Evolutionary conservation across 2,888 invertebrate species (phyloP).

Genomic region (Nemapogon koenigi): DNA sequence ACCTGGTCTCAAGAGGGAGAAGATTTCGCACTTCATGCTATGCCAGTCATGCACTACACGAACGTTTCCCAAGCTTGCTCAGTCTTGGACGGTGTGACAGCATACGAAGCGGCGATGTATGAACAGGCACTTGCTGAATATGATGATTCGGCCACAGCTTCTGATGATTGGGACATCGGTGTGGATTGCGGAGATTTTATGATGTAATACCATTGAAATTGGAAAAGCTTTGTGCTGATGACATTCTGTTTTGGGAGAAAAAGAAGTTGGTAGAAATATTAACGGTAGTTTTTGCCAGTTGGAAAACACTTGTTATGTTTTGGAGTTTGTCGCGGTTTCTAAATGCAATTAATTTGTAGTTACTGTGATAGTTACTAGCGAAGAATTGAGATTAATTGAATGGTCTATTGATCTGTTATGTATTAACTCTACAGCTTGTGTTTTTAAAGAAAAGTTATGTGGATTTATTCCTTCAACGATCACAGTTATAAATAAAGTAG

Average conservation of each 20-base stretch:
- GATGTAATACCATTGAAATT: constrained; percentile 42
- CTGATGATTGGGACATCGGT: constrained; percentile 73
- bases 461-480: no score
- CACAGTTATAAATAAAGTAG: no score
- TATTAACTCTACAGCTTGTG: no score
- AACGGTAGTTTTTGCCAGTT: no score
- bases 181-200: constrained; percentile 77
- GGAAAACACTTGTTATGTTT: no score
- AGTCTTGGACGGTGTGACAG: constrained; percentile 62
- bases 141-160: constrained; percentile 53
- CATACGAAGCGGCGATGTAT: constrained; percentile 65
- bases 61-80: constrained; percentile 67
- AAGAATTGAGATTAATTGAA: no score
- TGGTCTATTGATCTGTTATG: no score
- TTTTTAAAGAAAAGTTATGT: no score
- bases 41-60: constrained; percentile 69
- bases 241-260: not conserved
- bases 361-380: no score
- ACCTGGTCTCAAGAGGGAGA: constrained; percentile 73
- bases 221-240: not conserved
- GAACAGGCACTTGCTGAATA: constrained; percentile 69
- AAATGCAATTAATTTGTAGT: no score
- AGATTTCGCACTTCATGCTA: constrained; percentile 70
- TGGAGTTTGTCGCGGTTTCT: no score
- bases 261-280: no score